Evolutionary conservation across 2,888 invertebrate genomes (phyloP).

Genomic region (Camponotus fellah): DNA sequence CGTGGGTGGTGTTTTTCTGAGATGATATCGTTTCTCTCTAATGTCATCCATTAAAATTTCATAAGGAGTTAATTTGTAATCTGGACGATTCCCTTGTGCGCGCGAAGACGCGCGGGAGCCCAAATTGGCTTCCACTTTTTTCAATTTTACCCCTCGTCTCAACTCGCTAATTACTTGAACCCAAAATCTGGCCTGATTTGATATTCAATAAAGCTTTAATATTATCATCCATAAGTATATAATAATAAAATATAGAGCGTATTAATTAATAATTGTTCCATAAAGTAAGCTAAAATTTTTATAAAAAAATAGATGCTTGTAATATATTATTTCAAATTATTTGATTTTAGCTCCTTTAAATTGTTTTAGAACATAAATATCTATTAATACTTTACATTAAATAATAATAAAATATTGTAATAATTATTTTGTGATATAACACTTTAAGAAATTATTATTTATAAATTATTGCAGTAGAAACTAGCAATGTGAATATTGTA

Average conservation of each 20-base stretch:
- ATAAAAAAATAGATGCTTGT: neutral
- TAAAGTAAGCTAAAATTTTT: neutral
- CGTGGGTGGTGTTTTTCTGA: slow-evolving; percentile 93
- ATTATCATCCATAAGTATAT: slow-evolving; percentile 30
- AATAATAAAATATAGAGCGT: neutral
- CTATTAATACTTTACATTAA: neutral
- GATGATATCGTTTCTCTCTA: slow-evolving; percentile 94
- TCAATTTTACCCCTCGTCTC: slow-evolving; percentile 96
- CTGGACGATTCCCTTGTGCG: slow-evolving; percentile 90
- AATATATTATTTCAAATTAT: neutral
- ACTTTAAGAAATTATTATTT: neutral
- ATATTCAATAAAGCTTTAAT: slow-evolving; percentile 29
- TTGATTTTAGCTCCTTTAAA: neutral
- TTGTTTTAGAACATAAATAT: neutral
- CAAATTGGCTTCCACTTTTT: slow-evolving; percentile 89
- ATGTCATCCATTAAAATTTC: slow-evolving; percentile 99
- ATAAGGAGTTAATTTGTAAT: slow-evolving; percentile 98
- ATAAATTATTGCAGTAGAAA: neutral
- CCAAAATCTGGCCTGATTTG: slow-evolving; percentile 95
- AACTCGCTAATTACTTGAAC: slow-evolving; percentile 97
- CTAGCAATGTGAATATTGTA: neutral
- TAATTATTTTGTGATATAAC: slow-evolving; percentile 8
- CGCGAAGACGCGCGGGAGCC: slow-evolving; percentile 67
- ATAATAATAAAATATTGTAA: neutral
- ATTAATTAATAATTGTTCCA: slow-evolving; percentile 6